Evolutionary conservation across 53 echinoderm and acorn worm species (phyloP), one percentile per base, ranked within the genome.

Genomic region (Temnopleurus reevesii): DNA sequence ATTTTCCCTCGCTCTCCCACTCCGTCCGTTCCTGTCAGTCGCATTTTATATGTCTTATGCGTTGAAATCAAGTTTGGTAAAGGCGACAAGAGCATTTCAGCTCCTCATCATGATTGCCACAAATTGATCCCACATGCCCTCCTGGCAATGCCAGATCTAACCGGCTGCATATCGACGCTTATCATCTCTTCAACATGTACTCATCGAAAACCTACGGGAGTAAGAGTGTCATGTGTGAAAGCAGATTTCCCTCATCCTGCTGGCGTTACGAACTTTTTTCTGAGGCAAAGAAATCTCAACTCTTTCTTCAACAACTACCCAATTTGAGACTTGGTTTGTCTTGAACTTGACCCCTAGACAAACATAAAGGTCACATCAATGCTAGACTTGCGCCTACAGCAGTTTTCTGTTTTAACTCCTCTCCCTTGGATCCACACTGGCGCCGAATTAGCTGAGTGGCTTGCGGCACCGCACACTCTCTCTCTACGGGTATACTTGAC

Each of bases 41-140:
- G 21, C 71, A 10, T 71, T n/a, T 63, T 71, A 21, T 63, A 63
- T 36, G 71, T 21, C n/a, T 71, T n/a, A n/a, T n/a, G n/a, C n/a
- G n/a, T n/a, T n/a, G n/a, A n/a, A n/a, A n/a, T n/a, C n/a, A n/a
- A n/a, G n/a, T n/a, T n/a, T n/a, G 38, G 23, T 36, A 63, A 63
- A 33, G 63, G 41, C 7, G 1, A 71, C 7, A 10, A 7, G 36
- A n/a, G 71, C 71, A 21, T 83, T 24, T 83, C 83, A 83, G 54
- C 83, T 26, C 83, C 55, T 83, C 83, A 35, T 83, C 83, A n/a
- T 17, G 83, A 55, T 23, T 53, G 55, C 54, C 56, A 83, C 33
- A 83, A 83, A 83, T 83, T 83, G 83, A 83, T 83, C 36, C 41
- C 56, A 56, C 83, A 83, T 83, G 83, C 83, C 79, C 79, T 21